Percentiles rank a stretch among this genome's conserved stretches.
Evolutionary conservation across 2,888 invertebrate species (phyloP).

Genomic region (Mesorhabditis spiculigera): DNA sequence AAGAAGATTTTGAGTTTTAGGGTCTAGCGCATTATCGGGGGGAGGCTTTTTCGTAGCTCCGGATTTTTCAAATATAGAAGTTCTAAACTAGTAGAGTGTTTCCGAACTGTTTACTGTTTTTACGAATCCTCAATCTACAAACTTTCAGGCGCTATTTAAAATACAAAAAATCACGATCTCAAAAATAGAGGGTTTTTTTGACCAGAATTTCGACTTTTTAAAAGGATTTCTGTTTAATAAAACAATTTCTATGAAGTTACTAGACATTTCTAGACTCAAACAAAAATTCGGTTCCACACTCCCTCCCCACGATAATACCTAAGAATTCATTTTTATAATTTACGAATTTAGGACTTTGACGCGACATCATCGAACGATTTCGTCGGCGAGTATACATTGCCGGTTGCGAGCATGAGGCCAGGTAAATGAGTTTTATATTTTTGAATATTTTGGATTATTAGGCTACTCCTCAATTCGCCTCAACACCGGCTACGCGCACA

Average conservation of each 20-base stretch:
- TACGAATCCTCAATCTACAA: too few species aligned
- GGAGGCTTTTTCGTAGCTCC: background rate
- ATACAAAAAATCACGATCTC: too few species aligned
- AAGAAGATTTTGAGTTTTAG: background rate
- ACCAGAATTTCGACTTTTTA: background rate
- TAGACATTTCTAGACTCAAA: too few species aligned
- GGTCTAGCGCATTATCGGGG: too few species aligned
- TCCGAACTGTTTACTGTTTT: background rate
- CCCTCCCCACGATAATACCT: too few species aligned
- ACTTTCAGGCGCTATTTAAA: too few species aligned
- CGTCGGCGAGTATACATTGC: constrained; percentile 56
- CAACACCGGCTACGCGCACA: constrained; percentile 55
- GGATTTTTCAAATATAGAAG: background rate
- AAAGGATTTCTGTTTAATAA: background rate
- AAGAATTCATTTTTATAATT: background rate
- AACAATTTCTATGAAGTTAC: too few species aligned
- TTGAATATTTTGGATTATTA: constrained; percentile 15
- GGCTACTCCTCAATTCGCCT: constrained; percentile 57
- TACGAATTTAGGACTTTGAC: constrained; percentile 59
- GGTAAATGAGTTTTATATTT: constrained; percentile 23
- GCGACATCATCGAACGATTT: constrained; percentile 57
- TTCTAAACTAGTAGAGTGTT: background rate
- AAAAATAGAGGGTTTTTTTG: too few species aligned
- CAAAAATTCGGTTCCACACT: too few species aligned
- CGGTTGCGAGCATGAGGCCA: constrained; percentile 44